These are phyloP conservation scores for Plectropomus leopardus DNA, from an alignment of 2,113 vertebrate species.

Conservation along the genomic window DNA sequence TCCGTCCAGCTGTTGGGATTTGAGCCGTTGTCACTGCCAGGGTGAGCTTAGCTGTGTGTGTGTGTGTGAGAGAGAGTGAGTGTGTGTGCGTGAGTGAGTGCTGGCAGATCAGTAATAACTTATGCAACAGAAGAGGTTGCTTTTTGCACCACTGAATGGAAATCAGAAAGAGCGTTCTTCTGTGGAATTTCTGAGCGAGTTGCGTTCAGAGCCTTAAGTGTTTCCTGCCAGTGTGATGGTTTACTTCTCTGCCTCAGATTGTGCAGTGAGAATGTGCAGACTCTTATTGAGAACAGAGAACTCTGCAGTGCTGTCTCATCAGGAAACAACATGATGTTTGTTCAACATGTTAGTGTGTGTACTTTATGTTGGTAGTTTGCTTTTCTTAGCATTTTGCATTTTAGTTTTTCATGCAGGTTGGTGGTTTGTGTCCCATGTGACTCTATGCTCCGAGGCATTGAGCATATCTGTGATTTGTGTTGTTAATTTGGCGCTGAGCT, in stretches of 20 bases:
- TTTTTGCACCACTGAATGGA: background rate
- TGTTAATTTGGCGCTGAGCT: background rate
- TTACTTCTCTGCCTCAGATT: background rate
- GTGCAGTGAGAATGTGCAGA: background rate
- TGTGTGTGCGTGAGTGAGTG: constrained; percentile 4
- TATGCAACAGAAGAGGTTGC: constrained; percentile 1
- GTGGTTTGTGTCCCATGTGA: background rate
- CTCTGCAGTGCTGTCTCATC: background rate
- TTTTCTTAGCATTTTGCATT: background rate
- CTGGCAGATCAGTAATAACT: background rate
- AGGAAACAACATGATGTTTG: background rate
- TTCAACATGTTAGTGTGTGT: background rate
- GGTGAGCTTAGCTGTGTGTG: background rate
- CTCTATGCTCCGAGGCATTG: background rate
- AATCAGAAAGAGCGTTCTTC: background rate
- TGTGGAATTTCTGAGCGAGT: constrained; percentile 12
- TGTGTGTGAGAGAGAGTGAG: constrained; percentile 6
- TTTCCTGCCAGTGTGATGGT: background rate
- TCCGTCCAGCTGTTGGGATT: constrained; percentile 36
- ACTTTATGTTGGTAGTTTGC: background rate
- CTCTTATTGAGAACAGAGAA: too few relatives aligned
- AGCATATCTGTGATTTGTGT: background rate
- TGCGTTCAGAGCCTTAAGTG: background rate
- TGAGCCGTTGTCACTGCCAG: background rate
- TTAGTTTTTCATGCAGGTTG: too few relatives aligned